Evolutionary conservation across 2,797 vertebrate species (phyloP).

Genomic region (Platyrinchus mystaceus): DNA sequence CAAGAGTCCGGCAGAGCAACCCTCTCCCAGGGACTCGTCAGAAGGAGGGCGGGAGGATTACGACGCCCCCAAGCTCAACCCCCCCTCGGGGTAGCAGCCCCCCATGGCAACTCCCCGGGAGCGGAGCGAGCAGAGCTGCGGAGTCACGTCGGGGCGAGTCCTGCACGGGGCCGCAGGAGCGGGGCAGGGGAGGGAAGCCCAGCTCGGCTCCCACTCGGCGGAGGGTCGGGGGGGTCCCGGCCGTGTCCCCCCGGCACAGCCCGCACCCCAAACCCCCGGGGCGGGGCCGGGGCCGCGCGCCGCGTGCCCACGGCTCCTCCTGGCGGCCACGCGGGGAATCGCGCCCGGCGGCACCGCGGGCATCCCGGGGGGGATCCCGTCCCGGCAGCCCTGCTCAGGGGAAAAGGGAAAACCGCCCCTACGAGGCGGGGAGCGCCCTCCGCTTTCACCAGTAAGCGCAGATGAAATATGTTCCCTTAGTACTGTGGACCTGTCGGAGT

Average conservation of each 20-base stretch:
- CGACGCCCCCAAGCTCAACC: neutral
- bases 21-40: no score
- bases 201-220: no score
- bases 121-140: neutral
- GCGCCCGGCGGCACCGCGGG: neutral
- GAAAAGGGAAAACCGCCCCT: neutral
- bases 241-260: neutral
- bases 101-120: neutral
- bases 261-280: neutral
- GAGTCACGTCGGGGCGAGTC: neutral
- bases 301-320: slow-evolving; percentile 8
- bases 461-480: neutral
- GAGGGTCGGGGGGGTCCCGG: neutral
- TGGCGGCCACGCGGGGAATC: neutral
- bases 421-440: fast-evolving
- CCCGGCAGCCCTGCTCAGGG: fast-evolving
- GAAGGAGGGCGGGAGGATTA: neutral
- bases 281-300: neutral
- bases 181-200: neutral
- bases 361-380: no score
- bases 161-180: neutral
- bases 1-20: fast-evolving
- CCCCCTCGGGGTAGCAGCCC: neutral
- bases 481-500: neutral
- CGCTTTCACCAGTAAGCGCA: fast-evolving